Conservation (phyloP, 2,888 invertebrate species). For the Notocelia uddmanniana region DNA sequence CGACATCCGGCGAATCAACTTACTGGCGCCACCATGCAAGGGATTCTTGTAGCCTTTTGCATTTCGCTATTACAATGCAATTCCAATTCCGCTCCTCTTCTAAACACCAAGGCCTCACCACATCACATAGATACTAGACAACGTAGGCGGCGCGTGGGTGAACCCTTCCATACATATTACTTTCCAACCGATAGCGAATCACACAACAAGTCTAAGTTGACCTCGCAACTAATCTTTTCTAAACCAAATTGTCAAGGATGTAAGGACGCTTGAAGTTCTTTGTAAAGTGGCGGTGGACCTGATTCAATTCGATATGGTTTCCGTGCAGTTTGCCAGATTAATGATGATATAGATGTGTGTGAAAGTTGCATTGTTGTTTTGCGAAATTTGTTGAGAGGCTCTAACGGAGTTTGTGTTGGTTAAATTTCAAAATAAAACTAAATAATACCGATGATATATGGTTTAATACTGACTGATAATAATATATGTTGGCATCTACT, state of each 20-base stretch:
- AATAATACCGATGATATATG: too few relatives aligned
- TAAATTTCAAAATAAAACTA: not conserved
- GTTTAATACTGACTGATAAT: too few relatives aligned
- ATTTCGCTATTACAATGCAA: not conserved
- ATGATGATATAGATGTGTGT: slow-evolving; percentile 71
- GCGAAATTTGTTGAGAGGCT: slow-evolving; percentile 48
- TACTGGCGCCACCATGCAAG: too few relatives aligned
- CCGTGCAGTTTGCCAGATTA: slow-evolving; percentile 70
- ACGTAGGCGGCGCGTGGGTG: slow-evolving; percentile 81
- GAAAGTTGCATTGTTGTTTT: slow-evolving; percentile 52
- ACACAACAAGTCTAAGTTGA: slow-evolving; percentile 56
- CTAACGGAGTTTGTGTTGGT: slow-evolving; percentile 13
- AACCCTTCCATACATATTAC: slow-evolving; percentile 78
- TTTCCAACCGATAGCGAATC: slow-evolving; percentile 69
- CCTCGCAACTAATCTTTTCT: slow-evolving; percentile 43
- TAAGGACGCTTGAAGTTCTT: slow-evolving; percentile 53
- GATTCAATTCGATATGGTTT: slow-evolving; percentile 75
- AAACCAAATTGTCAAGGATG: slow-evolving; percentile 32
- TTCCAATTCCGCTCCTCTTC: slow-evolving; percentile 22
- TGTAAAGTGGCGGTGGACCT: slow-evolving; percentile 59
- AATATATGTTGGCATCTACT: too few relatives aligned
- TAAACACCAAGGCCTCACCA: slow-evolving; percentile 59
- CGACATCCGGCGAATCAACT: too few relatives aligned
- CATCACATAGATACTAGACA: slow-evolving; percentile 61
- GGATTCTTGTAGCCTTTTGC: too few relatives aligned